Base-by-base conservation (phyloP, 2,113 vertebrate species). In the Hipposideros armiger region DNA sequence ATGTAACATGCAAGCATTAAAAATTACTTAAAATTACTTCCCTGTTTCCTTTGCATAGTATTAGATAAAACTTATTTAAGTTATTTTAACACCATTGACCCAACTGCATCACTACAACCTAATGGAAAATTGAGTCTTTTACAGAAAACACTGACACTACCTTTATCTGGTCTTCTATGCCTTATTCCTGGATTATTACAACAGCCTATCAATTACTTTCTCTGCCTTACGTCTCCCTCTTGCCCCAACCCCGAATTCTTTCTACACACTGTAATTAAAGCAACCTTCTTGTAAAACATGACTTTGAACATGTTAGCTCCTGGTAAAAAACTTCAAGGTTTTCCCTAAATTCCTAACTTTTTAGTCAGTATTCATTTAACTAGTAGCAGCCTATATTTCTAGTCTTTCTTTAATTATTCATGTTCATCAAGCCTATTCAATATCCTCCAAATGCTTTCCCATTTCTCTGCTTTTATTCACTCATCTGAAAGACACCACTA, bases 271-370 rank as follows among this genome's bases (percentile, higher is more conserved):
- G 36, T n/a, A 94, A 94, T 17, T 47, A 95, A 94, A 91, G 17
- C 30, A 80, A 62, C 28, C n/a, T 72, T 94, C 47, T 16, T 91
- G 77, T 45, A 67, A 70, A 89, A 64, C 30, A 78, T 36, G 62
- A 45, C 50, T 91, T 83, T 67, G 28, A 89, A 86, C 11, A 82
- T n/a, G 47, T 45, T 70, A 80, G 58, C 56, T 62, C 62, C 45
- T 86, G 11, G n/a, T 82, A 67, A 90, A 83, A 90, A 40, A 80
- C 40, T 40, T 14, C 40, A n/a, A 77, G 16, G n/a, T 50, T 84
- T 81, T 36, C 54, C 76, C 54, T 16, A 89, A 93, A 91, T 91
- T 81, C 15, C 76, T 67, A 92, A 96, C 24, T 84, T 76, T 92
- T 83, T 42, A 76, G 58, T 83, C 28, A 92, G 70, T 22, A 86